Base-by-base conservation (phyloP, 2,113 vertebrate species). In the Greenwoodochromis staneri region DNA sequence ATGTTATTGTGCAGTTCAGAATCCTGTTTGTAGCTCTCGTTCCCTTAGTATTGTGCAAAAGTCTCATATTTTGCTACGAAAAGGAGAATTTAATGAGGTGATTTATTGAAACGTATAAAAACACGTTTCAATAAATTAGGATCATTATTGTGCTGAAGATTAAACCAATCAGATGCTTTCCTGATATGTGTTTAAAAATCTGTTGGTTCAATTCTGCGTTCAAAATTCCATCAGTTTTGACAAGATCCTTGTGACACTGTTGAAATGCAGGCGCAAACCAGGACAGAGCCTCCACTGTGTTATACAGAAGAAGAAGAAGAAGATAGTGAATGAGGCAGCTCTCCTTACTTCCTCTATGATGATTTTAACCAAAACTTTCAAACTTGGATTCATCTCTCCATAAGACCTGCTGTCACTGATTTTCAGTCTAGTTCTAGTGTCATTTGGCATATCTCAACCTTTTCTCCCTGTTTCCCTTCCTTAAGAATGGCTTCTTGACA, bases 151-250 rank as follows among this genome's bases (percentile, higher is more conserved):
- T 45, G 21, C 40, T 45, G 38, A 45, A 73, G 14, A 45, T 27
- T 27, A 24, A 71, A 71, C 66, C 3, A 9, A 71, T 71, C 38
- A 71, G 8, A 73, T 73, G 21, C 5, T 73, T 45, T 66, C 61
- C 61, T 66, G 17, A 38, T 38, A 38, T 66, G 29, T 2, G 17
- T 66, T 66, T 66, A 12, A 66, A 66, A 38, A 73, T 40, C 36
- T 69, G n/a, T 3, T 27, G n/a, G n/a, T 45, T 45, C 66, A 27
- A 27, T 73, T 45, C 21, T 45, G 5, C 5, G 0, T 27, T 73
- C 13, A 45, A 27, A 45, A 45, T 45, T 27, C 38, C 38, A 73
- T 45, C 13, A 73, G 3, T 45, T 27, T 73, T 45, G 66, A 45
- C 21, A 73, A 14, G 21, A 73, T 45, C 5, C 8, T 42, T 45